Evolutionary conservation across 37 sponge, comb jelly and placozoan species (phyloP), one percentile per base, ranked within the genome.

Genomic region (Beroe ovata): DNA sequence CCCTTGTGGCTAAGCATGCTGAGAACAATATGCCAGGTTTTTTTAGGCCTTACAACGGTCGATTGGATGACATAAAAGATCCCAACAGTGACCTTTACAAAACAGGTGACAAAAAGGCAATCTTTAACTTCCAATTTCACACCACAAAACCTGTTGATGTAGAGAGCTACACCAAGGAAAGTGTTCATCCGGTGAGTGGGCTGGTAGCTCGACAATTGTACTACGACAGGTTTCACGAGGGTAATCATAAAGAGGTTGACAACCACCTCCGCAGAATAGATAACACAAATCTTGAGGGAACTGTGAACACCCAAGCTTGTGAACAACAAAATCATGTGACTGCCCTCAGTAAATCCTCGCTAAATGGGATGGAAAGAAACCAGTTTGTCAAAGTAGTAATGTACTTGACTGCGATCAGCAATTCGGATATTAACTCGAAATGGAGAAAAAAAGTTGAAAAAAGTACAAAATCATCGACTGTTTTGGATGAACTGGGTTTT

Each of bases 171-270:
- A 25, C 8, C 29, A 25, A 28, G 63, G 20, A 25, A 4, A 62
- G 28, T 62, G 28, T 6, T 28, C 63, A 62, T 25, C 63, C 63
- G 4, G 63, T 62, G 8, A 62, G 63, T 62, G 28, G 29, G 20
- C 4, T 25, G 21, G 23, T 62, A 6, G 23, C 29, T 16, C 8
- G 63, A 62, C 63, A 28, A 28, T 16, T 21, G 23, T 25, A 28
- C 63, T 62, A 62, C 63, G 63, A 62, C 21, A 21, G 63, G 23
- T 62, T 62, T 25, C 63, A 62, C 29, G 63, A 62, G 29, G 8
- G 19, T 8, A 62, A 62, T 16, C 63, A 62, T 16, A 62, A 62
- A 4, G 63, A 62, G 29, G 29, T 62, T 20, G 63, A 62, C 63
- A 25, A 25, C 28, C 63, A 62, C 20, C 63, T 62, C 6, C 63